phyloP scores from a whole-genome alignment of 2,888 invertebrate genomes.

The Phyllotreta cruciferae region DNA sequence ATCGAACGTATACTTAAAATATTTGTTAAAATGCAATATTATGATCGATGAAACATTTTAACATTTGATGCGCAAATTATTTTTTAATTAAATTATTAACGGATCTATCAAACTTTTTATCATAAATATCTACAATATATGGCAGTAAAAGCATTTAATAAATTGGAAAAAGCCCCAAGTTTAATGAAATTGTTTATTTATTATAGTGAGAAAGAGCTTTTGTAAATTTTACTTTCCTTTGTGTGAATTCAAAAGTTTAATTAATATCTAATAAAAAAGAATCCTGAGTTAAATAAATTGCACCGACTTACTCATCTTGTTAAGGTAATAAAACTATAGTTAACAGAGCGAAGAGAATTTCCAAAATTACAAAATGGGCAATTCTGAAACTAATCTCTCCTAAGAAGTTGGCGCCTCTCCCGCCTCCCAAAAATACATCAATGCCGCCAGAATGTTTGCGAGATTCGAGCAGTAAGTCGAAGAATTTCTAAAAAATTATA shows the following conservation, averaged over 20 bases:
- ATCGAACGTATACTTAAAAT: background rate
- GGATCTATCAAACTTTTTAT: too few relatives aligned
- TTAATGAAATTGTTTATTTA: too few relatives aligned
- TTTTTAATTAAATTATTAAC: too few relatives aligned
- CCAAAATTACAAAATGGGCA: conserved; percentile 6
- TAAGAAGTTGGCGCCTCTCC: background rate
- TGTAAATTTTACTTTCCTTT: too few relatives aligned
- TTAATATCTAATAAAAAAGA: too few relatives aligned
- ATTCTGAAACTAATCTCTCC: conserved; percentile 13
- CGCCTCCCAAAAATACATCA: conserved; percentile 19
- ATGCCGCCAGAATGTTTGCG: conserved; percentile 3
- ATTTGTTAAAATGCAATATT: background rate
- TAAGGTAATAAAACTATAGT: background rate
- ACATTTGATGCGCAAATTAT: background rate
- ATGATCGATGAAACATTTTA: conserved; percentile 3
- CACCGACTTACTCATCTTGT: background rate
- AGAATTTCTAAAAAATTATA: conserved; percentile 24
- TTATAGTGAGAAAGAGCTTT: too few relatives aligned
- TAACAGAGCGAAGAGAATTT: conserved; percentile 3
- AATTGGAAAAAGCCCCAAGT: too few relatives aligned
- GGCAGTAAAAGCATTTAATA: too few relatives aligned
- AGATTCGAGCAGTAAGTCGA: conserved; percentile 15
- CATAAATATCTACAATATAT: too few relatives aligned
- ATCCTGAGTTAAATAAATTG: background rate
- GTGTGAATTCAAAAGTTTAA: too few relatives aligned